A percentile compares a stretch with the other conserved stretches of the same genome.
Evolutionary conservation across 2,797 vertebrate genomes (phyloP).

Genomic region (Jordanella pulchra): DNA sequence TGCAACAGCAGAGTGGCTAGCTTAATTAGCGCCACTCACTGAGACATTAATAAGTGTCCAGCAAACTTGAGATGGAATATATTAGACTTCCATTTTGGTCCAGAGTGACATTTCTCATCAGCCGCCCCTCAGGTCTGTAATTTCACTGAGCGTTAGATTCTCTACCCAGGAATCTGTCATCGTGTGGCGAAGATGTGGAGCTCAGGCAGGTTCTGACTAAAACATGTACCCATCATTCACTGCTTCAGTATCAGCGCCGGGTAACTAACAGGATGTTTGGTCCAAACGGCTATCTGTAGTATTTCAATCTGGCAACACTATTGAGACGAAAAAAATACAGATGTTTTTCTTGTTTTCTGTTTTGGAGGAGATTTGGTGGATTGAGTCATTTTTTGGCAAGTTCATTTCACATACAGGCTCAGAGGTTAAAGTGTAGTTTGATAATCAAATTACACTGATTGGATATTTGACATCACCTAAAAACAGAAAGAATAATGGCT

Average conservation of each 20-base stretch:
- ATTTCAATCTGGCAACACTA: neutral
- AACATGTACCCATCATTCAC: neutral
- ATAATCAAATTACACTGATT: too few relatives aligned
- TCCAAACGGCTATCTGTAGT: neutral
- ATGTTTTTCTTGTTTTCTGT: neutral
- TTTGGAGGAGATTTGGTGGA: neutral
- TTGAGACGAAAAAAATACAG: too few relatives aligned
- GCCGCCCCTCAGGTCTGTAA: slow-evolving; percentile 61
- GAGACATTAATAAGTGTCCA: slow-evolving; percentile 71
- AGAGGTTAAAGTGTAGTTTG: too few relatives aligned
- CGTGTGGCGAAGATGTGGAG: slow-evolving; percentile 16
- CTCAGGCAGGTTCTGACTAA: neutral
- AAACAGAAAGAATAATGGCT: too few relatives aligned
- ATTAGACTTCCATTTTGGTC: slow-evolving; percentile 74
- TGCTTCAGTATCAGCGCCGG: neutral
- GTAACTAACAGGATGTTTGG: neutral
- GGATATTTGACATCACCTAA: too few relatives aligned
- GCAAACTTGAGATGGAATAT: slow-evolving; percentile 66
- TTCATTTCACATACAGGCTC: neutral
- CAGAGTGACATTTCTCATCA: slow-evolving; percentile 71
- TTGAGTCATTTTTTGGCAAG: neutral
- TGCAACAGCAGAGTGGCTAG: slow-evolving; percentile 59
- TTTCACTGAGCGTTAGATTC: slow-evolving; percentile 56
- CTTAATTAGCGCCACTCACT: slow-evolving; percentile 74
- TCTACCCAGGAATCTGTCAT: slow-evolving; percentile 47